A percentile compares a stretch with the other conserved stretches of the same genome.
Conservation (phyloP, 2,888 invertebrate species). For the Parnassius mnemosyne region DNA sequence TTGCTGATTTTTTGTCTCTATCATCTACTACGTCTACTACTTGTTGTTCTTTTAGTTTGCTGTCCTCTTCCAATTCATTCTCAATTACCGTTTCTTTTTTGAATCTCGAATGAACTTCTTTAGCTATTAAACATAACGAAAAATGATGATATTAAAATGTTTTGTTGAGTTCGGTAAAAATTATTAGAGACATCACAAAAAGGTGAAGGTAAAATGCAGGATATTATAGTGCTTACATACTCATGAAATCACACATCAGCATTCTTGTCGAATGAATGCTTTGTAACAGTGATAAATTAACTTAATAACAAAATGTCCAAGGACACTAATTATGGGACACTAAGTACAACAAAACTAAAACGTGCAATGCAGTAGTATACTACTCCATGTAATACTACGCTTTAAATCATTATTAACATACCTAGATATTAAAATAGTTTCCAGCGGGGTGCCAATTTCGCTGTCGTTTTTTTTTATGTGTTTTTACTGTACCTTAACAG, state of each 20-base stretch:
- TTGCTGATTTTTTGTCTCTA: slow-evolving; percentile 44
- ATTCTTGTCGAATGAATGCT: slow-evolving; percentile 72
- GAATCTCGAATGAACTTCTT: slow-evolving; percentile 75
- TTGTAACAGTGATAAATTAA: slow-evolving; percentile 41
- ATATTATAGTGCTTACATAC: slow-evolving; percentile 30
- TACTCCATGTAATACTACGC: slow-evolving; percentile 42
- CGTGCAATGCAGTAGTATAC: slow-evolving; percentile 60
- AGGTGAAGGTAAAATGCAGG: slow-evolving; percentile 40
- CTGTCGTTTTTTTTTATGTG: slow-evolving; percentile 12
- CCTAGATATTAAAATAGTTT: slow-evolving; percentile 12
- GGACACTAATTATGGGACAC: slow-evolving; percentile 45
- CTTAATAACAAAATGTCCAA: slow-evolving; percentile 55
- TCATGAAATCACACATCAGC: slow-evolving; percentile 54
- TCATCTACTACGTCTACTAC: slow-evolving; percentile 47
- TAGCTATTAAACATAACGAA: slow-evolving; percentile 69
- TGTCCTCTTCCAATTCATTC: slow-evolving; percentile 70
- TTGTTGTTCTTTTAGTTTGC: slow-evolving; percentile 45
- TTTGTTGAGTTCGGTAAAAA: slow-evolving; percentile 34
- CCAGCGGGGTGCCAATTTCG: slow-evolving; percentile 7
- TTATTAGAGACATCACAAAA: slow-evolving; percentile 60
- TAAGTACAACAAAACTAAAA: slow-evolving; percentile 50
- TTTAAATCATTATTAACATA: slow-evolving; percentile 15
- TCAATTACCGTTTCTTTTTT: slow-evolving; percentile 72
- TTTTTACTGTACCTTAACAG: slow-evolving; percentile 46
- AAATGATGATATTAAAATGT: slow-evolving; percentile 43